Conservation (phyloP, 1,140 invertebrate genomes). For the Drosophila paulistorum region DNA sequence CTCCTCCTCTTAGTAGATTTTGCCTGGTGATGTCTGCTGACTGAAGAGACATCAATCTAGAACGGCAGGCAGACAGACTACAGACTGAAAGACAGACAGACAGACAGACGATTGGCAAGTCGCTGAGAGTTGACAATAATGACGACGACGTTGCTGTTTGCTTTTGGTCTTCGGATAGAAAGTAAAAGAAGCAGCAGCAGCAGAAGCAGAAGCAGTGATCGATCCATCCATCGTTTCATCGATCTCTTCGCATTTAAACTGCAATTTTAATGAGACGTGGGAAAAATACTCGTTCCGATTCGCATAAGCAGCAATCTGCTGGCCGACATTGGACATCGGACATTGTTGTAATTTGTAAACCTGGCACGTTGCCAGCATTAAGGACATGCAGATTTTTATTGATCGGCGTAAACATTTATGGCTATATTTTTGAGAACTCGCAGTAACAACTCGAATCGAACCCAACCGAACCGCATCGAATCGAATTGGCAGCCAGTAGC, state of each 20-base stretch:
- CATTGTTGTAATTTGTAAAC: constrained; percentile 69
- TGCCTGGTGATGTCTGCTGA: constrained; percentile 53
- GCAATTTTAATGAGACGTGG: constrained; percentile 79
- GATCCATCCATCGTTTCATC: constrained; percentile 27
- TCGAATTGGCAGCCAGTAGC: constrained; percentile 21
- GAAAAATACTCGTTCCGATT: constrained; percentile 55
- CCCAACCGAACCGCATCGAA: not conserved
- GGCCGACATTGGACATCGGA: not conserved
- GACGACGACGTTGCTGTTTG: constrained; percentile 51
- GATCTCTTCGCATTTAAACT: constrained; percentile 60
- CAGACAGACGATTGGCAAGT: constrained; percentile 68
- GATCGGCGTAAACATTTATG: constrained; percentile 68
- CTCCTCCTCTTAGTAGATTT: constrained; percentile 22
- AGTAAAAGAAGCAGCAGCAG: constrained; percentile 63
- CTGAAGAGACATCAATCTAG: constrained; percentile 74
- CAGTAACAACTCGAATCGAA: not conserved
- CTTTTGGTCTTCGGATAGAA: constrained; percentile 57
- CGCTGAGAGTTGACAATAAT: constrained; percentile 78
- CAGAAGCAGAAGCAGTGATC: not conserved
- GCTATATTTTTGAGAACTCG: constrained; percentile 63
- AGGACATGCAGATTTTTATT: constrained; percentile 72
- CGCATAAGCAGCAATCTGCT: not conserved
- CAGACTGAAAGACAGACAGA: constrained; percentile 64
- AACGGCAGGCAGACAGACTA: constrained; percentile 70
- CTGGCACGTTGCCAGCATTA: constrained; percentile 71